A percentile compares a stretch with the other conserved stretches of the same genome.
These are phyloP conservation scores for Toxotes jaculatrix DNA, from an alignment of 2,113 vertebrate genomes.

Conservation along the genomic window DNA sequence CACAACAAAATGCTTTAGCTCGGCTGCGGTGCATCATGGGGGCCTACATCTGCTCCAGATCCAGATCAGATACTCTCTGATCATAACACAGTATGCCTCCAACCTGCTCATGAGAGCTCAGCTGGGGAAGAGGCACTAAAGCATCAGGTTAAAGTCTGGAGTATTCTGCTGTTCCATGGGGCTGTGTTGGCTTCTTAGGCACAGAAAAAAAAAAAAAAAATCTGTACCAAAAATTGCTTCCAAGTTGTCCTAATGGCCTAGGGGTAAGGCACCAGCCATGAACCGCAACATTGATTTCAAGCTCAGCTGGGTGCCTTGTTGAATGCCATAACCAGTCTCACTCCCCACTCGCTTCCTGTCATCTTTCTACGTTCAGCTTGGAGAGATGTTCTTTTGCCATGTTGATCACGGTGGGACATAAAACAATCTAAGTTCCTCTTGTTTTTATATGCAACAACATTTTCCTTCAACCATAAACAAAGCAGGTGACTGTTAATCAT, in stretches of 20 bases:
- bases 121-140: conserved; percentile 7
- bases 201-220: neutral
- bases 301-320: neutral
- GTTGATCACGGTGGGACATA: neutral
- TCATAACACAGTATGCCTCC: conserved; percentile 3
- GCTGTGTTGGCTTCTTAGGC: neutral
- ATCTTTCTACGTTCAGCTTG: neutral
- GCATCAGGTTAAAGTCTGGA: neutral
- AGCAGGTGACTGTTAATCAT: too few species aligned
- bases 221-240: too few species aligned
- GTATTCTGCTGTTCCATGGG: neutral
- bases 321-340: too few species aligned
- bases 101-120: conserved; percentile 29
- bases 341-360: neutral
- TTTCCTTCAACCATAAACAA: too few species aligned
- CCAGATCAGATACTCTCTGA: conserved; percentile 27
- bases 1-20: neutral
- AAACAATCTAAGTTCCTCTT: neutral
- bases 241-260: neutral
- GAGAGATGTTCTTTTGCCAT: neutral
- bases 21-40: conserved; percentile 3
- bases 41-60: conserved; percentile 2
- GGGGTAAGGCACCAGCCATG: neutral
- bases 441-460: too few species aligned
- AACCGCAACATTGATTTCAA: neutral